Percentiles rank a stretch among this genome's conserved stretches.
Conservation (phyloP, 1,140 invertebrate genomes). For the Cataglyphis hispanica region DNA sequence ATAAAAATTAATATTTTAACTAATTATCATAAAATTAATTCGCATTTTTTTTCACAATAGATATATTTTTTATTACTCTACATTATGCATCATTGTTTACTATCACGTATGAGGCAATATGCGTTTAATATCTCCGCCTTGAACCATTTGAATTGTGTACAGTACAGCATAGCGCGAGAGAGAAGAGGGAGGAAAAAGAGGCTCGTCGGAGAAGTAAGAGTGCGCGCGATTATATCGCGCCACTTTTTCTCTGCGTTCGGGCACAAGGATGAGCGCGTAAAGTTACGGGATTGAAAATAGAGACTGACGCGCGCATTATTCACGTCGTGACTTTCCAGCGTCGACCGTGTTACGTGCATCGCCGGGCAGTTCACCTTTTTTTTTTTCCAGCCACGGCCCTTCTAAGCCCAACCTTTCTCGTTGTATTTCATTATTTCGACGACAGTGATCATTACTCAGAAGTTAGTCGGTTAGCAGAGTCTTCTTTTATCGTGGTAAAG, state of each 20-base stretch:
- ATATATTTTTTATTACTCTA: slow-evolving; percentile 1
- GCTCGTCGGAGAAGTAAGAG: slow-evolving; percentile 5
- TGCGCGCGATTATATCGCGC: slow-evolving; percentile 34
- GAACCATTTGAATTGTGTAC: slow-evolving; percentile 24
- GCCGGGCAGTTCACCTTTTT: slow-evolving; percentile 16
- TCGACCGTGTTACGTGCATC: slow-evolving; percentile 37
- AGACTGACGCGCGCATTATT: slow-evolving; percentile 49
- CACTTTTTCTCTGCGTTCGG: slow-evolving; percentile 36
- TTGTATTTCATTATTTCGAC: slow-evolving; percentile 52
- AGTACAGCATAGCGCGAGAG: background rate
- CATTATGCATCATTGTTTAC: background rate
- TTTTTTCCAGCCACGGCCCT: background rate
- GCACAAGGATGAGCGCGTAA: slow-evolving; percentile 28
- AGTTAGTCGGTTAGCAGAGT: background rate
- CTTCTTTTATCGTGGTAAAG: background rate
- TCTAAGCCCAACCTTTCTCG: slow-evolving; percentile 20
- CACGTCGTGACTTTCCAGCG: slow-evolving; percentile 47
- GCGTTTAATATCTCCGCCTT: slow-evolving; percentile 20
- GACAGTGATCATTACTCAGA: slow-evolving; percentile 45
- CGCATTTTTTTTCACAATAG: background rate
- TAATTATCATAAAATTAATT: background rate
- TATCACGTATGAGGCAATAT: background rate
- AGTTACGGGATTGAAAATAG: slow-evolving; percentile 57
- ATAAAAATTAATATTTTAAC: background rate
- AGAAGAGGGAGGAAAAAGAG: slow-evolving; percentile 3